A percentile compares a stretch with the other conserved stretches of the same genome.
Conservation (phyloP, 2,888 invertebrate genomes). For the Blastobasis lacticolella region DNA sequence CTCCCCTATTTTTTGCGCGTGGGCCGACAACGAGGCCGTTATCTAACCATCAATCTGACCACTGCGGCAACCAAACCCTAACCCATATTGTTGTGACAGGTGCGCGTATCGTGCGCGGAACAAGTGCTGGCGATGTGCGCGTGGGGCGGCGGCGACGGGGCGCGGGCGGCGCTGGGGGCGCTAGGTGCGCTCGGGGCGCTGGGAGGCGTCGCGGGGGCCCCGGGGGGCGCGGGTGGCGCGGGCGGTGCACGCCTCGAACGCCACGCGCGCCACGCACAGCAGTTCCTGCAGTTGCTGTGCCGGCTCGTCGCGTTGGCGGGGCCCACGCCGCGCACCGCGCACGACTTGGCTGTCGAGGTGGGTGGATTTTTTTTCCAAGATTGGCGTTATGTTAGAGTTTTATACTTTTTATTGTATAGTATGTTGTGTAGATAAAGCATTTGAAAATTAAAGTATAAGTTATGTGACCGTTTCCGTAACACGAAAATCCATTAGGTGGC, state of each 20-base stretch:
- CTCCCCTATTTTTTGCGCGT: too few species aligned
- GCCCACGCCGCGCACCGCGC: slow-evolving; percentile 79
- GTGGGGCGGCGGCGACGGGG: slow-evolving; percentile 78
- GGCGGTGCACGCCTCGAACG: slow-evolving; percentile 43
- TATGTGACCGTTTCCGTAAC: too few species aligned
- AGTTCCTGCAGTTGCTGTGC: slow-evolving; percentile 83
- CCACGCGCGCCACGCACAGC: slow-evolving; percentile 82
- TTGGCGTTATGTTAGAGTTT: too few species aligned
- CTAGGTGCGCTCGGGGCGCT: slow-evolving; percentile 50
- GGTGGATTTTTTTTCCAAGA: not conserved
- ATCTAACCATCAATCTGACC: too few species aligned
- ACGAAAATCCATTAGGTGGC: too few species aligned
- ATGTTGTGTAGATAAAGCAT: too few species aligned
- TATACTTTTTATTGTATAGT: too few species aligned
- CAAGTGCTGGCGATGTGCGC: slow-evolving; percentile 89
- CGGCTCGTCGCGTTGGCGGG: slow-evolving; percentile 81
- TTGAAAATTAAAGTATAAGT: too few species aligned
- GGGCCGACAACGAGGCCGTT: too few species aligned
- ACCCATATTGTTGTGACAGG: slow-evolving; percentile 34
- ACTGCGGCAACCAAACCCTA: too few species aligned
- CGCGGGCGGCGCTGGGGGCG: slow-evolving; percentile 47
- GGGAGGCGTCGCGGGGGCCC: slow-evolving; percentile 37
- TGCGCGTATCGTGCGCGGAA: slow-evolving; percentile 86
- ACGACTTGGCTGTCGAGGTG: slow-evolving; percentile 62
- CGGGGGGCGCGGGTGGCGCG: slow-evolving; percentile 76